phyloP scores from a whole-genome alignment of 2,797 vertebrate genomes.

The Myoxocephalus aenaeus region DNA sequence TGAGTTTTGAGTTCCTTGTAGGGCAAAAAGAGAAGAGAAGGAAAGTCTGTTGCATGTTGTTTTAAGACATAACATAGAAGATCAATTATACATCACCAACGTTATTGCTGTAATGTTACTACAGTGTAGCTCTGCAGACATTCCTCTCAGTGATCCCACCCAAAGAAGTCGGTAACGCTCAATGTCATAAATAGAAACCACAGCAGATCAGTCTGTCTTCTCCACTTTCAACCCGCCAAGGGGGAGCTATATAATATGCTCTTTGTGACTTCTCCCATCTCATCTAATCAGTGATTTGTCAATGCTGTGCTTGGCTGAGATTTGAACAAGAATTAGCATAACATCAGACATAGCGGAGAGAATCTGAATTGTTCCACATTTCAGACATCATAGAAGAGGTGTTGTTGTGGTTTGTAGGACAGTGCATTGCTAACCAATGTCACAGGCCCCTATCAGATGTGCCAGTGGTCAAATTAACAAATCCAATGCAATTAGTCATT shows the following conservation, averaged over 20 bases:
- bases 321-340: constrained; percentile 45
- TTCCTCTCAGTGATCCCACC: constrained; percentile 1
- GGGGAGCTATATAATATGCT: constrained; percentile 20
- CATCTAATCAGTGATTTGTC: constrained; percentile 39
- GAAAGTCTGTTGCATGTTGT: neutral
- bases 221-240: constrained; percentile 12
- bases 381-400: constrained; percentile 56
- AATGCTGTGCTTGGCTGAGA: constrained; percentile 8
- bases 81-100: neutral
- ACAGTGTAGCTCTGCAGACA: constrained; percentile 3
- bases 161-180: constrained; percentile 6
- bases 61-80: neutral
- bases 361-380: constrained; percentile 69
- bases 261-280: constrained; percentile 40
- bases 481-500: constrained; percentile 79
- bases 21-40: neutral
- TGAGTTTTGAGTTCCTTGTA: neutral
- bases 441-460: constrained; percentile 70
- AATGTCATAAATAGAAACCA: constrained; percentile 27
- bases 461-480: constrained; percentile 72
- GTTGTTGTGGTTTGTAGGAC: constrained; percentile 62
- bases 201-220: constrained; percentile 21
- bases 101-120: neutral
- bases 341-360: constrained; percentile 52
- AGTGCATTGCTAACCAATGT: constrained; percentile 71